phyloP scores from a whole-genome alignment of 2,797 vertebrate species.

The Carduelis carduelis region DNA sequence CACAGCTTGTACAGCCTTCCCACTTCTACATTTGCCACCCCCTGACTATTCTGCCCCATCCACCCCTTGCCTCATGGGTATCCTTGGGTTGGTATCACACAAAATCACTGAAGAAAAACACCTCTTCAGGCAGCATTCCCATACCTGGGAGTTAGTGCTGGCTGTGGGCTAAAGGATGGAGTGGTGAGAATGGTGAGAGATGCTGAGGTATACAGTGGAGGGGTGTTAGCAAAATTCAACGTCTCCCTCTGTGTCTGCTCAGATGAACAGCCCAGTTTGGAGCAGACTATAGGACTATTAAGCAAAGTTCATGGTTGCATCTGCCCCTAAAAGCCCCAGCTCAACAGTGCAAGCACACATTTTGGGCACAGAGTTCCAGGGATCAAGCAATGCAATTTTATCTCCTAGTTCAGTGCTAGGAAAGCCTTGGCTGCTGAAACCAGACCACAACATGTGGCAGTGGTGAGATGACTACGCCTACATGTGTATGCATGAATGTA shows the following conservation, averaged over 20 bases:
- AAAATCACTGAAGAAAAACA: not conserved
- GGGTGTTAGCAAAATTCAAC: accelerated
- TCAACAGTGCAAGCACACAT: not conserved
- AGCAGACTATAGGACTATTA: not conserved
- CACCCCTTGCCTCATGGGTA: not conserved
- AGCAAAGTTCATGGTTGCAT: not conserved
- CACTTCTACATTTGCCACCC: not conserved
- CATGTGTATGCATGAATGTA: not conserved
- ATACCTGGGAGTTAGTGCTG: not conserved
- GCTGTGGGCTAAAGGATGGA: not conserved
- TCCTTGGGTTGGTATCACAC: not conserved
- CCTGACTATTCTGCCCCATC: not conserved
- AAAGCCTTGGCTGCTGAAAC: not conserved
- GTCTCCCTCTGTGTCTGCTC: not conserved
- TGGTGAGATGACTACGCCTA: not conserved
- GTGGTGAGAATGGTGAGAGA: not conserved
- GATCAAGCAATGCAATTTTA: not conserved
- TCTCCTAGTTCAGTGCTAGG: not conserved
- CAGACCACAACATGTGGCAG: not conserved
- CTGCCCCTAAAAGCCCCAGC: not conserved
- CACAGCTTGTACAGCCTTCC: accelerated
- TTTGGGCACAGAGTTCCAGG: not conserved
- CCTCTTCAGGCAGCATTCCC: accelerated
- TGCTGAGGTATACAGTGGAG: not conserved
- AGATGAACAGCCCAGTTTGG: not conserved